These are phyloP conservation scores for Cepaea nemoralis DNA, from an alignment of 1,140 invertebrate species.

Conservation along the genomic window DNA sequence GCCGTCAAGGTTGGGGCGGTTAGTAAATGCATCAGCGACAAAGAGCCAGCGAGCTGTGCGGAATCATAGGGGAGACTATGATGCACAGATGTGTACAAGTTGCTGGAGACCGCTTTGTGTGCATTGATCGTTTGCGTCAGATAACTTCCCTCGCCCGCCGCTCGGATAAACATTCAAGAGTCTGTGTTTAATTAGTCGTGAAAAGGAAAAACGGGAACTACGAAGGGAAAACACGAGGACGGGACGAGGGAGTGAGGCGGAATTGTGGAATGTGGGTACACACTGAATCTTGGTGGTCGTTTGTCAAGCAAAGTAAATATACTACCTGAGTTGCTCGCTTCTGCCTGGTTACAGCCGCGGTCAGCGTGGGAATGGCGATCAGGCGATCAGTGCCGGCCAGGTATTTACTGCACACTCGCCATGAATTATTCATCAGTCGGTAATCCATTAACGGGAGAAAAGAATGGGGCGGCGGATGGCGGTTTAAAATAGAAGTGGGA, in stretches of 20 bases:
- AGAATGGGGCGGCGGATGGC: no score
- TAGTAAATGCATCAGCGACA: background rate
- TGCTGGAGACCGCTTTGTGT: background rate
- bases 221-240: background rate
- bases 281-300: background rate
- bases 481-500: no score
- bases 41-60: background rate
- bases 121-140: slow-evolving; percentile 4
- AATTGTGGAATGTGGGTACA: background rate
- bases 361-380: background rate
- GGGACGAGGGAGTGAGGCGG: background rate
- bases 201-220: background rate
- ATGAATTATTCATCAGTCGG: background rate
- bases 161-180: background rate
- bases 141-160: background rate
- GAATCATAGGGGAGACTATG: background rate
- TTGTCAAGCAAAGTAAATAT: background rate
- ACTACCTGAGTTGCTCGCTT: background rate
- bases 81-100: background rate
- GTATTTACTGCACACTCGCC: background rate
- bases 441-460: background rate
- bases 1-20: background rate
- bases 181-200: slow-evolving; percentile 1
- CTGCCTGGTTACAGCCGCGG: background rate
- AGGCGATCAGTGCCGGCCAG: background rate